phyloP scores from a whole-genome alignment of 2,113 vertebrate species.

The Xerus inauris region DNA sequence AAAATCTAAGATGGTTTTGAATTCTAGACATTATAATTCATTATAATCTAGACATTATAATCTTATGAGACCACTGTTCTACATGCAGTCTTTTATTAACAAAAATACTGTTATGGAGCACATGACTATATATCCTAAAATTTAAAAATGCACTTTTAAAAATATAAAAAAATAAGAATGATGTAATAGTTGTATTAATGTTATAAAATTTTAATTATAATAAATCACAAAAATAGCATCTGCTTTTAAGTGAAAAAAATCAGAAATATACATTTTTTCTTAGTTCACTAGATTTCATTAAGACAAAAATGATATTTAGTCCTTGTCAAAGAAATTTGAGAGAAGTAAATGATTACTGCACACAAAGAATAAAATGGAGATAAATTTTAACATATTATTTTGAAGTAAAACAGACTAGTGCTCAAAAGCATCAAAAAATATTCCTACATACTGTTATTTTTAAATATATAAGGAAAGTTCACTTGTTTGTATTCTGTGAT shows the following conservation, averaged over 20 bases:
- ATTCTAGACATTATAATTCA: no score
- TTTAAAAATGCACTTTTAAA: neutral
- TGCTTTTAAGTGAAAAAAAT: neutral
- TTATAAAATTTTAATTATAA: neutral
- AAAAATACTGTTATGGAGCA: neutral
- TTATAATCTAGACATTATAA: rapidly evolving
- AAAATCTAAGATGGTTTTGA: neutral
- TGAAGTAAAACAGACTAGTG: neutral
- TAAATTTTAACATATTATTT: neutral
- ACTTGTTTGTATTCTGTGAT: neutral
- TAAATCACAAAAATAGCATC: neutral
- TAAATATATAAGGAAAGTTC: neutral
- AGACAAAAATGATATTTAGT: neutral
- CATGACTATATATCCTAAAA: neutral
- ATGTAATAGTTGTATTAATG: neutral
- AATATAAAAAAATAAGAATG: neutral
- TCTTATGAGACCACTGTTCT: neutral
- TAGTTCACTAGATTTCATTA: neutral
- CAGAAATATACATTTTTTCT: neutral
- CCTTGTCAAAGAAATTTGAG: neutral
- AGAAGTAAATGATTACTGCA: neutral
- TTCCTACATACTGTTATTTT: neutral
- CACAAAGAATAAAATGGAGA: neutral
- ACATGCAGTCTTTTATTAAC: neutral
- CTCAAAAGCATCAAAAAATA: neutral